Evolutionary conservation across 1,140 invertebrate species (phyloP), one percentile per base, ranked within the genome.

Genomic region (Chionoecetes opilio): DNA sequence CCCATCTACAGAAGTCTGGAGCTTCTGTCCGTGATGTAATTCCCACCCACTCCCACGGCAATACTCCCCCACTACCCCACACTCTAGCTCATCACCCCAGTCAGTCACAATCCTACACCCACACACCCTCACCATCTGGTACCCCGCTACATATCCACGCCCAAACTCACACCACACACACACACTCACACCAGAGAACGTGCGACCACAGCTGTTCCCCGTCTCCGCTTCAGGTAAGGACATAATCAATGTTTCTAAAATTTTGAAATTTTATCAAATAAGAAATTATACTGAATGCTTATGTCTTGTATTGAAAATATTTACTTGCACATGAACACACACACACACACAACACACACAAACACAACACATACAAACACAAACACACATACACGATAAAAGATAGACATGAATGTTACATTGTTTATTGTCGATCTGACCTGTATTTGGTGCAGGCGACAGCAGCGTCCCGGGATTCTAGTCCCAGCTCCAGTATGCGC

Each of bases 1-100:
- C 98, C 96, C 98, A 99, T 97, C 97, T 98, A 97, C 98, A 98
- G 97, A 97, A 97, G 82, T 96, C 96, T 37, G 95, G 93, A 11
- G 94, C 84, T 14, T 88, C 94, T 37, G 38, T 92, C 53, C 85
- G 94, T 37, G 93, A 96, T 88, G 95, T 95, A 35, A 95, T 95
- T 35, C 94, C 75, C 82, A 96, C 85, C 26, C 86, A 94, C 95
- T 63, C 94, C 86, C 94, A 93, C 87, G 91, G 75, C 93, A 95
- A 37, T 85, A 93, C 96, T 97, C 82, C 86, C 26, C 91, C 85
- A 35, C 91, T 84, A 32, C 86, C 94, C 37, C 86, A 94, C 91
- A 93, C 87, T 21, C 41, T 87, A 92, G 90, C 94, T 32, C 86
- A 82, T 34, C 11, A 32, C n/a, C 88, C 94, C 93, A 35, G 26